Evolutionary conservation across 2,797 vertebrate genomes (phyloP), one percentile per base, ranked within the genome.

Genomic region (Vultur gryphus): DNA sequence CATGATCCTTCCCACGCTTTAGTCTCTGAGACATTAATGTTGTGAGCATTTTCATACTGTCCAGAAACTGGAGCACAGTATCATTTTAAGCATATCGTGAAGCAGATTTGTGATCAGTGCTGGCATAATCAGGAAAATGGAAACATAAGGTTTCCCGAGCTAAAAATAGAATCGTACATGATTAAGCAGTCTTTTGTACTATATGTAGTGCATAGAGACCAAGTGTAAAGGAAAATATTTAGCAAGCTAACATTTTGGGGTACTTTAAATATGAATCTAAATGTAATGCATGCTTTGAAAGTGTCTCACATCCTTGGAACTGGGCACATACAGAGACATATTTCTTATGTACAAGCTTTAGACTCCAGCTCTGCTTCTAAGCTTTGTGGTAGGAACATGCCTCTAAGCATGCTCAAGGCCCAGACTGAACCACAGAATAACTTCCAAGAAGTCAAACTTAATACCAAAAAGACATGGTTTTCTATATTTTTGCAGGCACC

Each of bases 181-280:
- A 92, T 86, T 79, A 75, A 78, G 48, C 31, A 28, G 41, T 24
- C 21, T 71, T 96, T 78, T 87, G 24, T 87, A 54, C 57, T 77
- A 72, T 82, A 84, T 72, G 70, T 67, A 57, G 71, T 11, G 13
- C 20, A 57, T 13, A 67, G 33, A 76, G 8, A 62, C 29, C 25
- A 31, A 84, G 19, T 31, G 19, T 66, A 80, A 89, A 82, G 41
- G 48, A 93, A 90, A 95, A 97, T 88, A 89, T 89, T 92, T 87
- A 52, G 29, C 55, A 91, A 95, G 84, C 35, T 59, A 91, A 66
- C 23, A 70, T 77, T 93, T 81, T 51, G 7, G 7, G 3, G 14
- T 46, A 43, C 77, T 93, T 94, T 16, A 92, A 85, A 80, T 89
- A 41, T 61, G 8, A 87, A 57, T 55, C n/a, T 52, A 85, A 90